These are phyloP conservation scores for Ophiothrix spiculata DNA, from an alignment of 35 echinoderm and acorn worm species.

Conservation along the genomic window DNA sequence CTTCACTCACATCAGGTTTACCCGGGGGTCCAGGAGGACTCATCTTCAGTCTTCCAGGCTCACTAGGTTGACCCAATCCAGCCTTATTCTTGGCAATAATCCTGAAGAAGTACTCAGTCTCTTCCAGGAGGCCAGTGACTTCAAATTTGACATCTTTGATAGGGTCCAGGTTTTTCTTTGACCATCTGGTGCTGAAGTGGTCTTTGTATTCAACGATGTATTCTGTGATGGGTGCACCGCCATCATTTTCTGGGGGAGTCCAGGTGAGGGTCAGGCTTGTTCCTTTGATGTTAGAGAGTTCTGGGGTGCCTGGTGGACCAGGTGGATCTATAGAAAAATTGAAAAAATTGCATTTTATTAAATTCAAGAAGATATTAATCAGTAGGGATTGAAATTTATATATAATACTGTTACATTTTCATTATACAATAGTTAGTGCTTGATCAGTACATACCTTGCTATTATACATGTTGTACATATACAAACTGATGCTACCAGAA, in stretches of 20 bases:
- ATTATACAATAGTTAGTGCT: no score
- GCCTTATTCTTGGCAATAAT: conserved; percentile 87
- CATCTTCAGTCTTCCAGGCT: conserved; percentile 29
- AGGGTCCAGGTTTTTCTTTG: conserved; percentile 77
- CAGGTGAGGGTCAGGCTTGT: conserved; percentile 29
- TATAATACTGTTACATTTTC: background rate
- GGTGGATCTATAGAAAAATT: conserved; percentile 17
- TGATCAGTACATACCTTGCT: no score
- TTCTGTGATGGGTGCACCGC: conserved; percentile 41
- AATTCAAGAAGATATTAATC: no score
- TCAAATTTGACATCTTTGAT: conserved; percentile 64
- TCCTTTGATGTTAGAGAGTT: conserved; percentile 25
- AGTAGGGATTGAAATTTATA: background rate
- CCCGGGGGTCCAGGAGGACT: conserved; percentile 63
- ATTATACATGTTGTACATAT: no score
- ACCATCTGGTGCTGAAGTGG: conserved; percentile 71
- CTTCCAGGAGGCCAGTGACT: conserved; percentile 62
- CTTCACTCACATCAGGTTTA: conserved; percentile 60
- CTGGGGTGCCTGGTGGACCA: conserved; percentile 38
- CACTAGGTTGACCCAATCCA: conserved; percentile 63
- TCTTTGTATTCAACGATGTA: conserved; percentile 63
- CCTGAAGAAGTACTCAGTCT: conserved; percentile 67
- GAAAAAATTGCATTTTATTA: no score
- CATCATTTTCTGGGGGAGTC: conserved; percentile 38
- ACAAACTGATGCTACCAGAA: no score